These are phyloP conservation scores for Platycheirus albimanus DNA, from an alignment of 2,888 invertebrate genomes.

Conservation along the genomic window DNA sequence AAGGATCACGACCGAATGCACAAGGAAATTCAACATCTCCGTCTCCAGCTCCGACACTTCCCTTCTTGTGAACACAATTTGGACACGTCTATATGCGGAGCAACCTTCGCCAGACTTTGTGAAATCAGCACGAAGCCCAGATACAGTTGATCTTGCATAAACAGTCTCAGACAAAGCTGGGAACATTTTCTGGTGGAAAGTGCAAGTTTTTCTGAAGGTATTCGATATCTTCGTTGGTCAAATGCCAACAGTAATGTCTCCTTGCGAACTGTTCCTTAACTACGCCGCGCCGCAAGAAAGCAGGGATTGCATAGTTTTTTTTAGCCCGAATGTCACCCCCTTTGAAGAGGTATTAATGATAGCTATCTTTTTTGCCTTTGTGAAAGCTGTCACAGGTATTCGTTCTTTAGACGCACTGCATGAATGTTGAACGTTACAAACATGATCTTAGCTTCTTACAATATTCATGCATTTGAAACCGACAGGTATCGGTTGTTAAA, in stretches of 20 bases:
- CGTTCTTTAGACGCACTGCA: too few species aligned
- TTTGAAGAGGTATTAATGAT: slow-evolving; percentile 98
- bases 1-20: slow-evolving; percentile 90
- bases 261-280: slow-evolving; percentile 99
- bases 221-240: slow-evolving; percentile 99
- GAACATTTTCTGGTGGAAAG: slow-evolving; percentile 99
- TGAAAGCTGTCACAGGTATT: slow-evolving; percentile 81
- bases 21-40: slow-evolving; percentile 96
- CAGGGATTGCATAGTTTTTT: slow-evolving; percentile 98
- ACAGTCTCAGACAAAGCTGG: slow-evolving; percentile 93
- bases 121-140: slow-evolving; percentile 88
- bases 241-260: slow-evolving; percentile 99
- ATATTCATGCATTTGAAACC: too few species aligned
- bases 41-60: slow-evolving; percentile 97
- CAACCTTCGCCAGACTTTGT: slow-evolving; percentile 92
- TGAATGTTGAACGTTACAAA: too few species aligned
- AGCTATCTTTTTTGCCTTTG: slow-evolving; percentile 85
- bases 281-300: slow-evolving; percentile 97
- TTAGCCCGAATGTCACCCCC: slow-evolving; percentile 99
- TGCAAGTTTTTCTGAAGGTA: slow-evolving; percentile 97
- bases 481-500: too few species aligned
- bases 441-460: too few species aligned
- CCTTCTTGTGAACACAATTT: slow-evolving; percentile 94
- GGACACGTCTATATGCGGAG: slow-evolving; percentile 91
- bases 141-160: slow-evolving; percentile 88